Percentiles rank a stretch among this genome's conserved stretches.
Evolutionary conservation across 2,113 vertebrate genomes (phyloP).

Genomic region (Ondatra zibethicus): DNA sequence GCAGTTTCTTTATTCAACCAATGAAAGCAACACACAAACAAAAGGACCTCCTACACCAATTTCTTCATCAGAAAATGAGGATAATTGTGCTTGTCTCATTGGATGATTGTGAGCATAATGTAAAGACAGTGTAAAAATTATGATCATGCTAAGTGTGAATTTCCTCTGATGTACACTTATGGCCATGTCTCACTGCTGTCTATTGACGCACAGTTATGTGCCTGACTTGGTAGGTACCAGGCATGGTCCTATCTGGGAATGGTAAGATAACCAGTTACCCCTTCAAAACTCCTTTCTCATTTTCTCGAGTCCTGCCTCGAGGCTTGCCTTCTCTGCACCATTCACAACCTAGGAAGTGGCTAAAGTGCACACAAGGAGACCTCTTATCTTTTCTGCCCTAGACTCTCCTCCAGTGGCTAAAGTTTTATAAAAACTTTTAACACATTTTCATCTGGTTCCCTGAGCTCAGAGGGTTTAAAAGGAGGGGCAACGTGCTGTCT

Average conservation of each 20-base stretch:
- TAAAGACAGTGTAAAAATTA: not conserved
- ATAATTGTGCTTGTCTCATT: not conserved
- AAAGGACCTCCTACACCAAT: no score
- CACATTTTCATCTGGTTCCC: not conserved
- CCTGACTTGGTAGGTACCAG: not conserved
- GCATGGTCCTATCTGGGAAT: not conserved
- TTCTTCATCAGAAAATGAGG: not conserved
- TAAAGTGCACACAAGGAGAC: not conserved
- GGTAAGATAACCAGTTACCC: not conserved
- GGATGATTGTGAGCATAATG: not conserved
- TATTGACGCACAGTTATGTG: not conserved
- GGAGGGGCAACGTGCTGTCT: not conserved
- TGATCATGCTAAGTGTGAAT: not conserved
- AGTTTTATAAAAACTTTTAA: not conserved
- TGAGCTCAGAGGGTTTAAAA: not conserved
- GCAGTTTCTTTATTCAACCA: no score
- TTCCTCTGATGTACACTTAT: not conserved
- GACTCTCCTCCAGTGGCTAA: not conserved
- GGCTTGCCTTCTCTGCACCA: not conserved
- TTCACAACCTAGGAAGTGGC: not conserved
- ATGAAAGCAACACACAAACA: no score
- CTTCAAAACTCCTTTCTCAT: not conserved
- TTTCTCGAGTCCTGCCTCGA: not conserved
- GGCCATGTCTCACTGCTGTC: not conserved
- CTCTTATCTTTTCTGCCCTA: not conserved